Evolutionary conservation across 1,140 invertebrate species (phyloP), one percentile per base, ranked within the genome.

Genomic region (Drosophila punjabiensis): DNA sequence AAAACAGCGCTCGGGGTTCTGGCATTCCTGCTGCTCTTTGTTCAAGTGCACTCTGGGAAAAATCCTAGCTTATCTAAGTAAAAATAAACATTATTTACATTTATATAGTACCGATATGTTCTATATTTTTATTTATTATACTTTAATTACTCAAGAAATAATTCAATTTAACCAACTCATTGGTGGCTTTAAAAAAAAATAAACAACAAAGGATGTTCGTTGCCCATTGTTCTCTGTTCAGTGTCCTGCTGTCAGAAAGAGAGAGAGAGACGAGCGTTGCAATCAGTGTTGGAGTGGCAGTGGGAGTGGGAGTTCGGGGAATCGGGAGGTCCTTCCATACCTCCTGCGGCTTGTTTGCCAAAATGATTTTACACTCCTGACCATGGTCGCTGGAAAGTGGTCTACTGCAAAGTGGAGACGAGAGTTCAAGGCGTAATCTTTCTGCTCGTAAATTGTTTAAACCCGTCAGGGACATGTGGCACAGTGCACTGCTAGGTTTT

Each of bases 331-430:
- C 55, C 56, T 52, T 43, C 5, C 50, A 37, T 55, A 53, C 58
- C 73, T 75, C 73, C 68, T 81, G 78, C 69, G 78, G 78, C 74
- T 55, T 82, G 79, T 78, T 85, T 79, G 69, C 74, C 80, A 86
- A 82, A 79, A 81, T 79, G 68, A 82, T 85, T 81, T 82, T 55
- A 62, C 71, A 75, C 71, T 74, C 69, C 71, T 61, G 71, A 45
- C 53, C 68, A 73, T 74, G 70, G 70, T 41, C 55, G 48, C 33
- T 37, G 53, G 67, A 35, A 70, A 59, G 53, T 74, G 68, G 70
- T 73, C 70, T 33, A 41, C 48, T 53, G 39, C 37, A 28, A 20
- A 64, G 66, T 73, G 35, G 28, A 33, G 33, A 32, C 39, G 30
- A n/a, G 48, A 77, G 63, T 69, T 70, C 55, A 64, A 76, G 60